Evolutionary conservation across 1,140 invertebrate species (phyloP).

Genomic region (Drosophila kikkawai): DNA sequence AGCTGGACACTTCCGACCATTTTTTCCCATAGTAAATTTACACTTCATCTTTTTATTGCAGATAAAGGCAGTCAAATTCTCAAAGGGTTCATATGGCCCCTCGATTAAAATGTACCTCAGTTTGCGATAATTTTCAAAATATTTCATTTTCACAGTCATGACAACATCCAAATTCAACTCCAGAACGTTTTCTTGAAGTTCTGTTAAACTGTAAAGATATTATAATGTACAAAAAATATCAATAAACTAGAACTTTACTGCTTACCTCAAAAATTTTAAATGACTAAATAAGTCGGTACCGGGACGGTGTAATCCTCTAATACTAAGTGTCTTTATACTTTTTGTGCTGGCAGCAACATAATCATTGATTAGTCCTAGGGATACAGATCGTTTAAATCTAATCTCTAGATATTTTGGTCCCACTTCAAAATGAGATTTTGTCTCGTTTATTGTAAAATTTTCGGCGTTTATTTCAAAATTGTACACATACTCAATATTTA

Average conservation of each 20-base stretch:
- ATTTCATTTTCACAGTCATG: background rate
- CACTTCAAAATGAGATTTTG: accelerated
- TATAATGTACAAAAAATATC: too few relatives aligned
- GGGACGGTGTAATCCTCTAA: background rate
- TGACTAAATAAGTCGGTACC: background rate
- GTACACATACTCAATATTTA: background rate
- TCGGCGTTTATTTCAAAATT: background rate
- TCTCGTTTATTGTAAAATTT: background rate
- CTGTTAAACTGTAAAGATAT: background rate
- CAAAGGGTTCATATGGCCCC: background rate
- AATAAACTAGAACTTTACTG: background rate
- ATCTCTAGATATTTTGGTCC: background rate
- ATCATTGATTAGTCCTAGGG: background rate
- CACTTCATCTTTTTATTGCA: background rate
- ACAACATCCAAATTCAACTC: background rate
- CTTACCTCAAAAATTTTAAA: background rate
- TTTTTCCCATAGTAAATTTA: background rate
- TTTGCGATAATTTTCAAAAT: background rate
- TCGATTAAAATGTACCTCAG: background rate
- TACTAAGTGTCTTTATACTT: background rate
- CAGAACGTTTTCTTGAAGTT: background rate
- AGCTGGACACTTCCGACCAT: background rate
- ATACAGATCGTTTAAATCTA: background rate
- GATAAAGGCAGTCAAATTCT: background rate
- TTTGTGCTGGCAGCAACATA: background rate